phyloP scores from a whole-genome alignment of 2,888 invertebrate genomes.

The Aleiodes alternator region DNA sequence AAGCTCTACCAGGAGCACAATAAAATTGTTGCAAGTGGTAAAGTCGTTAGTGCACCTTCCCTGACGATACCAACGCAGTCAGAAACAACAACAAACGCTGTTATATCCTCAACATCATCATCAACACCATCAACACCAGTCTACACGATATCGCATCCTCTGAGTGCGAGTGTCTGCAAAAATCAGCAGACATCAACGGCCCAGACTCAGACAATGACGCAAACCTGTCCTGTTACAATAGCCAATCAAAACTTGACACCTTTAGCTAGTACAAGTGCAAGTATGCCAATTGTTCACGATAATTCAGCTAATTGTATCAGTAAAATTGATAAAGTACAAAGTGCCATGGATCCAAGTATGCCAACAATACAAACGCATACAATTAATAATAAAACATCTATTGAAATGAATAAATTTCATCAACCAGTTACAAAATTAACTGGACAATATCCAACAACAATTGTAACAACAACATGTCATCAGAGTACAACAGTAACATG shows the following conservation, averaged over 20 bases:
- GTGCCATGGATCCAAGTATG: conserved; percentile 38
- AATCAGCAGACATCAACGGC: conserved; percentile 70
- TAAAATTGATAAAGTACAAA: conserved; percentile 4
- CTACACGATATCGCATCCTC: conserved; percentile 63
- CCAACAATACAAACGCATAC: conserved; percentile 23
- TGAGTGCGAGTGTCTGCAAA: conserved; percentile 63
- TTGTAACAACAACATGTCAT: conserved; percentile 44
- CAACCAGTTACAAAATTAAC: conserved; percentile 68
- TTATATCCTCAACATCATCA: conserved; percentile 45
- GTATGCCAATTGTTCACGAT: conserved; percentile 5
- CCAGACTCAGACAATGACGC: conserved; percentile 70
- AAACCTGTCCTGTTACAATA: conserved; percentile 56
- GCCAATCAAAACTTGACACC: conserved; percentile 59
- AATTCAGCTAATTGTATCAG: neutral
- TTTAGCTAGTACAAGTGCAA: conserved; percentile 11
- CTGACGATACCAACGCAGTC: conserved; percentile 51
- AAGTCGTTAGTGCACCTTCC: conserved; percentile 76
- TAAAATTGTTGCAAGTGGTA: conserved; percentile 84
- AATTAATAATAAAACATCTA: neutral
- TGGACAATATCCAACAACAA: conserved; percentile 63
- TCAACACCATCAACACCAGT: conserved; percentile 55
- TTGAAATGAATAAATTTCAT: conserved; percentile 55
- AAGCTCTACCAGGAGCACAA: conserved; percentile 83
- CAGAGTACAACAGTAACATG: conserved; percentile 54
- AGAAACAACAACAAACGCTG: conserved; percentile 65